Conservation (phyloP, 2,888 invertebrate species). For the Parthenolecanium corni region DNA sequence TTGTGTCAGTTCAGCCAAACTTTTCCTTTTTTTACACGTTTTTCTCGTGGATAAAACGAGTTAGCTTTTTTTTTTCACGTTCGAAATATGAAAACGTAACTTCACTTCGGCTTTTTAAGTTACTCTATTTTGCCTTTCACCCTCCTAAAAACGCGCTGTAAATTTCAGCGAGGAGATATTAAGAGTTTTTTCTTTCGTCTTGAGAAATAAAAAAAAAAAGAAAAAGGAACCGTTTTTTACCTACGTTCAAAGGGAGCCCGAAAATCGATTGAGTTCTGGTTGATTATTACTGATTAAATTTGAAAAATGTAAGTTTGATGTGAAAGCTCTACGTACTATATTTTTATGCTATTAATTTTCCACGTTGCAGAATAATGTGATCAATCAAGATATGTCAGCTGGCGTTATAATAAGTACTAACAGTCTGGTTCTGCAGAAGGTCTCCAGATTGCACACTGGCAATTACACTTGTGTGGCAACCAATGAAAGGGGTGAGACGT, state of each 20-base stretch:
- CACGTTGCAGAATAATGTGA: constrained; percentile 52
- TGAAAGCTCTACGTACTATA: too few species aligned
- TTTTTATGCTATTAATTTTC: background rate
- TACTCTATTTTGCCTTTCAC: too few species aligned
- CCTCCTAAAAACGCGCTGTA: too few species aligned
- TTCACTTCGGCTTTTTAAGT: constrained; percentile 12
- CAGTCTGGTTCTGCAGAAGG: constrained; percentile 79
- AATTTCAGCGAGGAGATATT: too few species aligned
- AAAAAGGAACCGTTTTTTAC: too few species aligned
- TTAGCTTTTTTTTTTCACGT: constrained; percentile 8
- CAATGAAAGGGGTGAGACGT: constrained; percentile 75
- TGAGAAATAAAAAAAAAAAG: too few species aligned
- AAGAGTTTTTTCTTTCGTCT: too few species aligned
- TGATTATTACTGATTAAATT: too few species aligned
- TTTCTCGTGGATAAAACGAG: constrained; percentile 5
- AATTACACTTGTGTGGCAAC: constrained; percentile 78
- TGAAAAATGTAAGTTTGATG: too few species aligned
- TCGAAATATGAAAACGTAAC: constrained; percentile 15
- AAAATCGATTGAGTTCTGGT: too few species aligned
- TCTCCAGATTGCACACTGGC: constrained; percentile 73
- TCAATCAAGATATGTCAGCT: constrained; percentile 75
- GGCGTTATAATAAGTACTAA: constrained; percentile 84
- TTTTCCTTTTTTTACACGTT: too few species aligned
- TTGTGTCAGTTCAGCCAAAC: constrained; percentile 16
- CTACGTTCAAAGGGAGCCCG: too few species aligned